Evolutionary conservation across 2,888 invertebrate species (phyloP).

Genomic region (Drosophila anomelani): DNA sequence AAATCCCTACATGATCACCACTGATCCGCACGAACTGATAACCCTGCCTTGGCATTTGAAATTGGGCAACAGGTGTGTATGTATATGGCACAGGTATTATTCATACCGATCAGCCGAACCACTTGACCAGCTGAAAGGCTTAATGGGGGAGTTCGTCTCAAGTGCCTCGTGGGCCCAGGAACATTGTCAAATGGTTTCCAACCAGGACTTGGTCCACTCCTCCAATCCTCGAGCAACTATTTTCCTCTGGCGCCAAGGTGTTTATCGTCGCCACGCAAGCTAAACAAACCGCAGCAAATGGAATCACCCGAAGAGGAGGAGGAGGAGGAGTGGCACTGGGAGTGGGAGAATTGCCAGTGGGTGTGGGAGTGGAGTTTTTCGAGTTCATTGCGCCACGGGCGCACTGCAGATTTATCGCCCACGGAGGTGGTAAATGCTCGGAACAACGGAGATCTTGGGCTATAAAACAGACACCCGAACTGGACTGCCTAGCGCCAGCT

Average conservation of each 20-base stretch:
- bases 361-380: constrained; percentile 21
- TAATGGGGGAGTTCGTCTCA: constrained; percentile 22
- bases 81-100: background rate
- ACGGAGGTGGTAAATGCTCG: constrained; percentile 76
- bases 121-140: constrained; percentile 41
- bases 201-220: constrained; percentile 8
- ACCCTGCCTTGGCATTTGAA: constrained; percentile 7
- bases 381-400: constrained; percentile 77
- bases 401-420: constrained; percentile 82
- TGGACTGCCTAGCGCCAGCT: constrained; percentile 70
- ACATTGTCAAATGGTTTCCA: constrained; percentile 35
- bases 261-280: constrained; percentile 73
- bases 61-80: constrained; percentile 37
- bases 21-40: constrained; percentile 8
- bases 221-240: constrained; percentile 7
- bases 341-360: constrained; percentile 20
- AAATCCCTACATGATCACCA: background rate
- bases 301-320: constrained; percentile 1
- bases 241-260: constrained; percentile 69
- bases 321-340: constrained; percentile 17
- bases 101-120: constrained; percentile 4
- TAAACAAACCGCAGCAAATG: constrained; percentile 64
- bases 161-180: constrained; percentile 10
- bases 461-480: constrained; percentile 73
- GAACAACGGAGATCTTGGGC: constrained; percentile 53